Evolutionary conservation across 1,140 invertebrate genomes (phyloP), one percentile per base, ranked within the genome.

Genomic region (Apis florea): DNA sequence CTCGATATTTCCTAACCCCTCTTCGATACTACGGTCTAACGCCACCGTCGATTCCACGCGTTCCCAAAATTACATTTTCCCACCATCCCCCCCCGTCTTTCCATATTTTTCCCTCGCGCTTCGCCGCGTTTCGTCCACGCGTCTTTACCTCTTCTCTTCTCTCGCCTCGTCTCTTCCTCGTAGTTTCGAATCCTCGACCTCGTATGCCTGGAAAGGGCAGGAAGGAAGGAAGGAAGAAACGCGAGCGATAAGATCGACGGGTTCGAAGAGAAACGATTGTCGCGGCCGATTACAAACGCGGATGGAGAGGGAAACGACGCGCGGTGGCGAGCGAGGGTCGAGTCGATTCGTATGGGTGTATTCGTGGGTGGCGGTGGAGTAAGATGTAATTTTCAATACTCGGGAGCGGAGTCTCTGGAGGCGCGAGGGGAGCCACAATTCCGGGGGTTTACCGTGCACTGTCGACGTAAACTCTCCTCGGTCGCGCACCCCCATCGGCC

Each of bases 331-430:
- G 70, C 47, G 63, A 82, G 58, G 26, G 75, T 58, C 21, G 51
- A 74, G 70, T 66, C 67, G 79, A 85, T 85, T 86, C 77, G 86
- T 63, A 54, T 67, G 71, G 72, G 31, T 31, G 2, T 31, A 2
- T 47, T 49, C 80, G 83, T 83, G 80, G 83, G 87, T 80, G 78
- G 82, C 79, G 72, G 81, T 85, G 81, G 90, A 89, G 87, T 92
- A 93, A 93, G 92, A 93, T 93, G 92, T 93, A 93, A 93, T 93
- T 93, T 93, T 93, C 92, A 93, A 93, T 93, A 92, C 91, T 88
- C 86, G 78, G 79, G 77, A 64, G 75, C 83, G 71, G 68, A 82
- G 92, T 92, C 92, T 92, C 92, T 91, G 85, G 92, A 92, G 92
- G 88, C 86, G 89, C 82, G 89, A 84, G 89, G 85, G 90, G 88